phyloP scores from a whole-genome alignment of 2,113 vertebrate genomes.

The Promerops cafer region DNA sequence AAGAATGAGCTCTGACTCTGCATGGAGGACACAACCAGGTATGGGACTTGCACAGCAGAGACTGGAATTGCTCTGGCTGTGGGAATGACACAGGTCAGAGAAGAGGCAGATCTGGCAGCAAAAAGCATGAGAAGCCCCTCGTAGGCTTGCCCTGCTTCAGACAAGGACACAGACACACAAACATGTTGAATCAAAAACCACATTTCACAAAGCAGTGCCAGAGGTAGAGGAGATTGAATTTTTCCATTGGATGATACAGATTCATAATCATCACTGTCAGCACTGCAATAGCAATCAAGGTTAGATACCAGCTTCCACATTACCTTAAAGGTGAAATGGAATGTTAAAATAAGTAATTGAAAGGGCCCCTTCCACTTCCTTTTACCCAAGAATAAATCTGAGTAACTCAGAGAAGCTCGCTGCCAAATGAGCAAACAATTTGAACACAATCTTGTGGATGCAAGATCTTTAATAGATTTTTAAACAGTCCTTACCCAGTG shows the following conservation, averaged over 20 bases:
- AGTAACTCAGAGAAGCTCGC: neutral
- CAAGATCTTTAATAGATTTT: conserved; percentile 18
- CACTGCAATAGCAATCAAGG: neutral
- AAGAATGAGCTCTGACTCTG: neutral
- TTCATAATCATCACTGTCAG: neutral
- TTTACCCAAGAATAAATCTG: neutral
- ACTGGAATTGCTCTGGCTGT: too few species aligned
- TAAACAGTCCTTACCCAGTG: neutral
- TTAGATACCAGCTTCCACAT: neutral
- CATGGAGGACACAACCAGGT: accelerated
- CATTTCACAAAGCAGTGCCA: neutral
- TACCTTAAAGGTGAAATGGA: neutral
- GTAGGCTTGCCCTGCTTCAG: accelerated
- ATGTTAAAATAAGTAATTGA: neutral
- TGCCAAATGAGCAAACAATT: neutral
- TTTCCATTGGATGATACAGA: neutral
- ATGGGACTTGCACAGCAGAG: accelerated
- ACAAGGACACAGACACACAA: neutral
- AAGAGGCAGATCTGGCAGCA: neutral
- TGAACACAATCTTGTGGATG: neutral
- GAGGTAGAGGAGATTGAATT: neutral
- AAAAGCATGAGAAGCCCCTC: neutral
- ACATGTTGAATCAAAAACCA: accelerated
- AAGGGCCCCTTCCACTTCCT: neutral
- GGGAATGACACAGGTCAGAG: neutral